Evolutionary conservation across 2,888 invertebrate genomes (phyloP).

Genomic region (Anodontia alba): DNA sequence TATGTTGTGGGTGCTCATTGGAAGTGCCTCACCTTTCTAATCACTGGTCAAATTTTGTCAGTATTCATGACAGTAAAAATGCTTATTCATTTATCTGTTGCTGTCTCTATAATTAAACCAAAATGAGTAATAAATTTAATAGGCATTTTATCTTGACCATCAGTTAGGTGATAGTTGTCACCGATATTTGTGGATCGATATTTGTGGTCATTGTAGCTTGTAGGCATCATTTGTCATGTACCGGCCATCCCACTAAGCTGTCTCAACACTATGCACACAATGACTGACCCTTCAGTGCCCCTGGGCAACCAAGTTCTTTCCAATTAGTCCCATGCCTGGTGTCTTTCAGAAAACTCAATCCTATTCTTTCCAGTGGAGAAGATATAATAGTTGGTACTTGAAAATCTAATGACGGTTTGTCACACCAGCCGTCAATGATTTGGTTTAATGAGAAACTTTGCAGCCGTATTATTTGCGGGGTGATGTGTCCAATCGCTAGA

Average conservation of each 20-base stretch:
- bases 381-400: not conserved
- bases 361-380: not conserved
- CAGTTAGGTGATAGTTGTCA: slow-evolving; percentile 2
- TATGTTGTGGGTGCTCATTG: no score
- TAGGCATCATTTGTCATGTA: not conserved
- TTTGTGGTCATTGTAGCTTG: not conserved
- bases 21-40: no score
- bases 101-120: not conserved
- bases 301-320: not conserved
- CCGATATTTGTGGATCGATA: not conserved
- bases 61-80: not conserved
- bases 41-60: no score
- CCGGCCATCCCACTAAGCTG: not conserved
- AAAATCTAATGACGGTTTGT: slow-evolving; percentile 1
- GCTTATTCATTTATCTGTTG: not conserved
- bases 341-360: not conserved
- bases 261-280: not conserved
- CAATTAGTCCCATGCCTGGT: not conserved
- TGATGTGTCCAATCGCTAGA: not conserved
- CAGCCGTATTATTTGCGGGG: not conserved
- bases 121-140: not conserved
- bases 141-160: not conserved
- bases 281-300: slow-evolving; percentile 9
- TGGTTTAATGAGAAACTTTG: no score
- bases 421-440: not conserved